Percentiles rank a stretch among this genome's conserved stretches.
phyloP scores from a whole-genome alignment of 2,113 vertebrate species.

The Cnemophilus loriae region DNA sequence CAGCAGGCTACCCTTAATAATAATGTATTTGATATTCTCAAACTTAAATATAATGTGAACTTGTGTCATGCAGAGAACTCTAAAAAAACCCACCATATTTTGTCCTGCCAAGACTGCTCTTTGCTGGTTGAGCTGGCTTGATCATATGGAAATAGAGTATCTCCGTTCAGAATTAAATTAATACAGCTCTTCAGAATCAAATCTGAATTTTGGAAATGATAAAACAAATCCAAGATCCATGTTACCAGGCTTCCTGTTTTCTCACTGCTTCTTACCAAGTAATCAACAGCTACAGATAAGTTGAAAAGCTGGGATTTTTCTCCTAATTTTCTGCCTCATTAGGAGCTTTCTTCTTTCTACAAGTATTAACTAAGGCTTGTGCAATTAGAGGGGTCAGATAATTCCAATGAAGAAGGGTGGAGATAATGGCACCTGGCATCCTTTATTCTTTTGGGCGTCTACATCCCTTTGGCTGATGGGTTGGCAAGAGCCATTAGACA shows the following conservation, averaged over 20 bases:
- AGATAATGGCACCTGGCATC: not conserved
- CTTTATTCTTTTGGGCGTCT: not conserved
- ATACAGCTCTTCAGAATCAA: not conserved
- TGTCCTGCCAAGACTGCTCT: not conserved
- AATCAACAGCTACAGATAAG: not conserved
- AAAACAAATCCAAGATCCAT: not conserved
- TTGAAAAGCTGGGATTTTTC: not conserved
- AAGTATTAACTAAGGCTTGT: not conserved
- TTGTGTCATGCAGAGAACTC: not conserved
- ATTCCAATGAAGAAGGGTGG: not conserved
- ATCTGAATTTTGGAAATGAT: not conserved
- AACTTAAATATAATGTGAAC: not conserved
- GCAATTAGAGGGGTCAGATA: not conserved
- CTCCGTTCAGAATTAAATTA: not conserved
- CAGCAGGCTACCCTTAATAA: not conserved
- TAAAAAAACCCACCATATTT: not conserved
- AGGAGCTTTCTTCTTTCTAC: not conserved
- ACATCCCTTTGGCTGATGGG: not conserved
- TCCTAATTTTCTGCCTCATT: not conserved
- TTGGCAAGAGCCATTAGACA: not conserved
- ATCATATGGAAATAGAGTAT: not conserved
- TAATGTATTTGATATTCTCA: not conserved
- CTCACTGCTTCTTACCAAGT: not conserved
- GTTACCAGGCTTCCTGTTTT: not conserved
- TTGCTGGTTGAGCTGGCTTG: not conserved